A percentile compares a stretch with the other conserved stretches of the same genome.
phyloP scores from a whole-genome alignment of 2,113 vertebrate species.

The Himantopus leucocephalus region DNA sequence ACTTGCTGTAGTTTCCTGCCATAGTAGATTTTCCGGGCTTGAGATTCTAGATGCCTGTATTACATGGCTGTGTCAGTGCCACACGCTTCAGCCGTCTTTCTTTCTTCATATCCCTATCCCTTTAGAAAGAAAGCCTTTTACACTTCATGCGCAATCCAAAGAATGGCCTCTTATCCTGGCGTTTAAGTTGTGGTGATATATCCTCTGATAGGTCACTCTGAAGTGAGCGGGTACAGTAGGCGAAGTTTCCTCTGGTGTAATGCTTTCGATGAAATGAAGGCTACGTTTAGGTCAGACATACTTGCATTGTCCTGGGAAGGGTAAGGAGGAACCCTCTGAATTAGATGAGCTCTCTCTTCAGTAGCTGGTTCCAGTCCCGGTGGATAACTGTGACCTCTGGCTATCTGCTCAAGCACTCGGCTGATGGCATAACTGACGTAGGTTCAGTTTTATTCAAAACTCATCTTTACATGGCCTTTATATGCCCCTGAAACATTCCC shows the following conservation, averaged over 20 bases:
- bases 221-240: background rate
- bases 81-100: background rate
- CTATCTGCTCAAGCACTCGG: background rate
- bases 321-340: background rate
- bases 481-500: background rate
- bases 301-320: background rate
- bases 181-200: background rate
- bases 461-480: background rate
- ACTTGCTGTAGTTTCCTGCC: background rate
- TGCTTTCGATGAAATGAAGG: background rate
- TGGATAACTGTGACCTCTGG: background rate
- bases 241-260: background rate
- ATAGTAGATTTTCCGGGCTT: background rate
- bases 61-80: background rate
- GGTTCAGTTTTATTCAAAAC: background rate
- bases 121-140: background rate
- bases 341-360: background rate
- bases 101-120: background rate
- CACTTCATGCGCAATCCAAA: background rate
- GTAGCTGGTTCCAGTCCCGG: background rate
- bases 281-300: background rate
- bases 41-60: background rate
- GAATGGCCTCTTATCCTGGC: background rate
- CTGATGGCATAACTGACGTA: background rate
- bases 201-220: background rate